phyloP scores from a whole-genome alignment of 1,140 invertebrate species.

The Pseudomyrmex sp. region DNA sequence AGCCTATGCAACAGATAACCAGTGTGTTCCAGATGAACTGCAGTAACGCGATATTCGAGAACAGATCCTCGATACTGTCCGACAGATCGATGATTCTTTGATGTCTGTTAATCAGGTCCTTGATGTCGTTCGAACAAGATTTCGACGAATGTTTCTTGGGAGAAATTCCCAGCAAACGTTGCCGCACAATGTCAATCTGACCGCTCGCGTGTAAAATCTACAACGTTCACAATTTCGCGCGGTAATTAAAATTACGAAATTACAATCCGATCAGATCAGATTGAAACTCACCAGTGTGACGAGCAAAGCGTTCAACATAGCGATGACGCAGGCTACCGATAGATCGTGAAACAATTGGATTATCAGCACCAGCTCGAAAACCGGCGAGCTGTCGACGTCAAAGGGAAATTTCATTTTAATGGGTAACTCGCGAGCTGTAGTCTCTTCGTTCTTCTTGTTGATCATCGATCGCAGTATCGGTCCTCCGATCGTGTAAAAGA shows the following conservation, averaged over 20 bases:
- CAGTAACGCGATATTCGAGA: slow-evolving; percentile 52
- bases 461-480: slow-evolving; percentile 28
- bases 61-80: slow-evolving; percentile 53
- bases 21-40: slow-evolving; percentile 62
- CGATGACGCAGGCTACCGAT: slow-evolving; percentile 41
- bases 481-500: slow-evolving; percentile 43
- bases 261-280: not conserved
- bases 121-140: slow-evolving; percentile 19
- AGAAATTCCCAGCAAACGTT: slow-evolving; percentile 33
- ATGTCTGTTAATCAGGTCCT: slow-evolving; percentile 47
- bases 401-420: slow-evolving; percentile 66
- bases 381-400: slow-evolving; percentile 30
- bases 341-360: slow-evolving; percentile 50
- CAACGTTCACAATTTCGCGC: not conserved
- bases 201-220: slow-evolving; percentile 59
- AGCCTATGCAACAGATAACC: slow-evolving; percentile 58
- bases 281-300: slow-evolving; percentile 57
- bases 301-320: slow-evolving; percentile 58
- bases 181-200: slow-evolving; percentile 56
- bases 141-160: not conserved
- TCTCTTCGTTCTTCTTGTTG: not conserved
- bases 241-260: not conserved
- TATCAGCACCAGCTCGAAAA: slow-evolving; percentile 51
- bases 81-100: slow-evolving; percentile 55
- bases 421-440: slow-evolving; percentile 29